Conservation (phyloP, 2,113 vertebrate genomes). For the Felis catus region DNA sequence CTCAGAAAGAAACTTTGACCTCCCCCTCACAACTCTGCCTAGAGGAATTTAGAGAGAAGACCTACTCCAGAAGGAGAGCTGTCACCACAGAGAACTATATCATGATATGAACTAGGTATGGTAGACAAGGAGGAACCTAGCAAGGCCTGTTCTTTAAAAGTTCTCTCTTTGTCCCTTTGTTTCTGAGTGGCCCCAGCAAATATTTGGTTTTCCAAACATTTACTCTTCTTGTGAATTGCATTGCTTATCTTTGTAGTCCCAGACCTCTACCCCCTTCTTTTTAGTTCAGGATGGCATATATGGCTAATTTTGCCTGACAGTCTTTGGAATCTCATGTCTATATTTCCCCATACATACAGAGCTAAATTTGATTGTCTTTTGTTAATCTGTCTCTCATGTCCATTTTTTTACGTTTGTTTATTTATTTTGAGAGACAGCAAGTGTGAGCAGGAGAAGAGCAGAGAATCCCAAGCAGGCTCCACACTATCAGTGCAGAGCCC, state of each 20-base stretch:
- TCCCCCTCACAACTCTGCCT: background rate
- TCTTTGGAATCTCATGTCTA: background rate
- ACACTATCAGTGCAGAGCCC: no score
- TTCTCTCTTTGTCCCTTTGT: background rate
- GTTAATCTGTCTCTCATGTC: background rate
- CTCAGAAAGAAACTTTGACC: background rate
- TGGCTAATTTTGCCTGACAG: background rate
- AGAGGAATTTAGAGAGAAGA: background rate
- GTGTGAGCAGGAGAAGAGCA: no score
- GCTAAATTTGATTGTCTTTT: background rate
- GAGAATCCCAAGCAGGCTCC: no score
- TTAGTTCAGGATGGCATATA: background rate
- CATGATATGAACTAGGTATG: background rate
- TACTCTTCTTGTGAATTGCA: background rate
- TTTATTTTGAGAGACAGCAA: no score
- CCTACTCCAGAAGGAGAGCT: background rate
- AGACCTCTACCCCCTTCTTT: background rate
- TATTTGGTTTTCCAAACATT: background rate
- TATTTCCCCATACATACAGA: background rate
- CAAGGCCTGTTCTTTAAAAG: background rate
- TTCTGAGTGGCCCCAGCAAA: background rate
- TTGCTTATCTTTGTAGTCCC: background rate
- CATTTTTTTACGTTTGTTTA: background rate
- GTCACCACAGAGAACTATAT: background rate
- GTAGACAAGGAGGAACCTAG: background rate